These are phyloP conservation scores for Linurgus olivaceus DNA, from an alignment of 2,797 vertebrate genomes.

Conservation along the genomic window DNA sequence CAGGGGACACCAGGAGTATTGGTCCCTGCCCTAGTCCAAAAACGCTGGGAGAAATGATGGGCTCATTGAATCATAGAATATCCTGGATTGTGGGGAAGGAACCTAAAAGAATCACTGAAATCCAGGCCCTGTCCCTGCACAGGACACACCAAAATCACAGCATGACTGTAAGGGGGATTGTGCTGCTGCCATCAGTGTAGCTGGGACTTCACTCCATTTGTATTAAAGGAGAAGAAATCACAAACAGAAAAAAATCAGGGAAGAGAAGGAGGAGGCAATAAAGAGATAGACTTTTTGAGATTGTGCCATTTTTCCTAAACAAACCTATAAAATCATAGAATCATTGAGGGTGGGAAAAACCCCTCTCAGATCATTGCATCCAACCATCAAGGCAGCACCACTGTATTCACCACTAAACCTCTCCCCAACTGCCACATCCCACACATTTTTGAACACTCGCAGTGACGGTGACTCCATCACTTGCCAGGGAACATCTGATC, in stretches of 20 bases:
- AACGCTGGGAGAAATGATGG: not conserved
- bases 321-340: not conserved
- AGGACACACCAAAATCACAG: not conserved
- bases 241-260: not conserved
- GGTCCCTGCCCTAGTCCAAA: not conserved
- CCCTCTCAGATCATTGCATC: accelerated
- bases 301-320: not conserved
- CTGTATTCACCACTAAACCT: not conserved
- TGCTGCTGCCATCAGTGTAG: not conserved
- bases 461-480: not conserved
- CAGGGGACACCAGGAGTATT: not conserved
- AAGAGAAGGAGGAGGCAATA: not conserved
- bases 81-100: not conserved
- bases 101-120: not conserved
- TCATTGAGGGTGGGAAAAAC: not conserved
- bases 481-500: not conserved
- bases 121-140: not conserved
- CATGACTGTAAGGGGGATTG: accelerated
- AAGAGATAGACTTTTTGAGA: not conserved
- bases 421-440: not conserved
- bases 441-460: not conserved
- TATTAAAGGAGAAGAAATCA: not conserved
- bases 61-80: not conserved
- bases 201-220: not conserved
- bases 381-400: not conserved